Base-by-base conservation (phyloP, 2,797 vertebrate genomes). In the Takifugu rubripes region DNA sequence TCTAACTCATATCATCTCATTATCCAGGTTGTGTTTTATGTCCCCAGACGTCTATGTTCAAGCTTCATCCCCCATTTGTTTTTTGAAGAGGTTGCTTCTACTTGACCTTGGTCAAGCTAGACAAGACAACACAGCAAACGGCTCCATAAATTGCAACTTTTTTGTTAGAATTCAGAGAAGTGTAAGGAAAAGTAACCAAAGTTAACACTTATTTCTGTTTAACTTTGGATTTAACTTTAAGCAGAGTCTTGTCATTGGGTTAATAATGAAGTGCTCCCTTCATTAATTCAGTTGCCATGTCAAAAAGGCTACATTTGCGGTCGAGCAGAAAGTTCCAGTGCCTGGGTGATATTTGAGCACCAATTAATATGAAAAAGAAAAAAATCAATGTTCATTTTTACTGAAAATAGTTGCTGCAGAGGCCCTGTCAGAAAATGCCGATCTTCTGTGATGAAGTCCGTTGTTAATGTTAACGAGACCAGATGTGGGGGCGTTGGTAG, bases 261-360 rank as follows among this genome's bases (percentile, higher is more conserved):
- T 52, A 40, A 5, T 36, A 40, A 54, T 66, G 14, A 31, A 31
- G 49, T 40, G 46, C 12, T 16, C 6, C 55, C 46, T 12, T 43
- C 17, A 31, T 46, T 24, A 49, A 50, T 45, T 44, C 12, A 50
- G 12, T 7, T 45, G 14, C 6, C 50, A 5, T 44, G 48, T 58
- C 62, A 71, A 54, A 59, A 50, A 48, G n/a, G 36, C 42, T 43
- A 27, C 29, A 56, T 61, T 53, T 66, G 59, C 59, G 45, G 31
- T 64, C 29, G 49, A 52, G 62, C 11, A 2, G 55, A 72, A 62
- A 64, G 49, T 40, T 61, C 48, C 57, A 48, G 21, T 44, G 25
- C 57, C 36, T 14, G 12, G 36, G 36, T 10, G 3, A 40, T 40
- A 40, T 40, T 40, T 40, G 36, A 40, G 36, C 36, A 40, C 36